A percentile compares a stretch with the other conserved stretches of the same genome.
These are phyloP conservation scores for Hippopotamus amphibius DNA, from an alignment of 2,113 vertebrate genomes.

Conservation along the genomic window DNA sequence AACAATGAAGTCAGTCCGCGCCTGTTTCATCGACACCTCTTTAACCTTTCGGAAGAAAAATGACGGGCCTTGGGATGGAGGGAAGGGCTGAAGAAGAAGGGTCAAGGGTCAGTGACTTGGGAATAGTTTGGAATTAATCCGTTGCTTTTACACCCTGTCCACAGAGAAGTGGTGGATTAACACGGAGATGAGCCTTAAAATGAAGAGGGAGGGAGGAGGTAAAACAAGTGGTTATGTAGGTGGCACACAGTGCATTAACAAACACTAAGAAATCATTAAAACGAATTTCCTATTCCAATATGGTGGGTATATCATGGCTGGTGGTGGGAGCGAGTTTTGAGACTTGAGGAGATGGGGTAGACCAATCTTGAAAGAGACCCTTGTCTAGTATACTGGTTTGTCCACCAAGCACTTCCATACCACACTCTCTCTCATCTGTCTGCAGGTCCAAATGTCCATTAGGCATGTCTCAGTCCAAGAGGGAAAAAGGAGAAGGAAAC, in stretches of 20 bases:
- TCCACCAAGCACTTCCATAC: neutral
- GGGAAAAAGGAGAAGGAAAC: neutral
- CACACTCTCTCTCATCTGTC: neutral
- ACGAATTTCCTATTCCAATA: neutral
- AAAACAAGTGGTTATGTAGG: neutral
- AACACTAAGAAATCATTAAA: neutral
- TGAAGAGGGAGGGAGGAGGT: neutral
- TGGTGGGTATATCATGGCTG: neutral
- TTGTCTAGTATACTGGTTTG: neutral
- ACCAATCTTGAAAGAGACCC: neutral
- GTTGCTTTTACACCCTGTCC: neutral
- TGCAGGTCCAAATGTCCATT: neutral
- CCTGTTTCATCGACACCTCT: neutral
- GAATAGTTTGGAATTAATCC: neutral
- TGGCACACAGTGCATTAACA: neutral
- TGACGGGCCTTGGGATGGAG: neutral
- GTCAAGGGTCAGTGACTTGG: no score
- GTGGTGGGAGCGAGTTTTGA: neutral
- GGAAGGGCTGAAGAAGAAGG: no score
- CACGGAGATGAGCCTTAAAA: neutral
- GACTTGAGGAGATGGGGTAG: neutral
- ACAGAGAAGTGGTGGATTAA: neutral
- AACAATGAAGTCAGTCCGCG: neutral
- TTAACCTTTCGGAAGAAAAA: neutral
- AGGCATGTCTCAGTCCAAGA: neutral